Base-by-base conservation (phyloP, 2,113 vertebrate species). In the Prietella phreatophila region DNA sequence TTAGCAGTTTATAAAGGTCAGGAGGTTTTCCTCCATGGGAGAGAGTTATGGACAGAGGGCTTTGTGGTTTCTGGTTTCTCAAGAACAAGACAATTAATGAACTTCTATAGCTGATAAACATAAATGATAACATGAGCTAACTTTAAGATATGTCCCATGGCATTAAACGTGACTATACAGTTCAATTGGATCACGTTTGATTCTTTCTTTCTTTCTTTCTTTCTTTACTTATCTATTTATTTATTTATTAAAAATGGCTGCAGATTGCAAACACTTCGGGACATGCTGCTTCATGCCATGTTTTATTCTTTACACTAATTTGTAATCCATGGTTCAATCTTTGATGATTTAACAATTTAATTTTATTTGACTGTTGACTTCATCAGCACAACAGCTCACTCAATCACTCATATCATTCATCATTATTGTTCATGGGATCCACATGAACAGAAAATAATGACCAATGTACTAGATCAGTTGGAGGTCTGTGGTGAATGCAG, bases 401-500 rank as follows among this genome's bases (percentile, higher is more conserved):
- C 90, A 53, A 65, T 91, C 90, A 91, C 91, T 89, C 60, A 86
- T 67, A 55, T 27, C 65, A 85, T 82, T 89, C 87, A 87, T 88
- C 89, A 82, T 90, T 81, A 87, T 58, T 84, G 61, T 63, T 69
- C 87, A 90, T 71, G 82, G 80, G 73, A 71, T 61, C 56, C 27
- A 47, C 86, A 82, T 53, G 69, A 85, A 36, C 30, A 86, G 83
- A 81, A 56, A 81, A 82, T 79, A 75, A 58, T 87, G 87, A 86
- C 78, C 88, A 84, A 30, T 89, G 82, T 36, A 88, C 78, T 56
- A 33, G 22, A 82, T 82, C 86, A 79, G 73, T 84, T 82, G 61
- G 55, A 25, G 55, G 36, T 63, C 27, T 30, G 17, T 75, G 33
- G 60, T 84, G 47, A 86, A 87, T 75, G 86, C 60, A 86, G 63